A percentile compares a stretch with the other conserved stretches of the same genome.
Evolutionary conservation across 2,113 vertebrate species (phyloP).

Genomic region (Cacatua alba): DNA sequence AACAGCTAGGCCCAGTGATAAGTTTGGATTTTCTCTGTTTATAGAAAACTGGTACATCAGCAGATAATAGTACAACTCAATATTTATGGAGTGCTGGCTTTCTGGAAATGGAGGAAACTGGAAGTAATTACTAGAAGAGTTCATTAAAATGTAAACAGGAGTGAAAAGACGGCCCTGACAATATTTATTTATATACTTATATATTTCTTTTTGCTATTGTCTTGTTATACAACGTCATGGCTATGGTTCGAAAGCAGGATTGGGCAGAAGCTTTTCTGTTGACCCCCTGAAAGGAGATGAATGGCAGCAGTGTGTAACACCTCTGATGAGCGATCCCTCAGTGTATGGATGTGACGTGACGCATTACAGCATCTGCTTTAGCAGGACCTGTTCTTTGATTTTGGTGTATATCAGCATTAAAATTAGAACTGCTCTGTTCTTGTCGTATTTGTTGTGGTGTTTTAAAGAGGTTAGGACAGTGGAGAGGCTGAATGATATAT

Average conservation of each 20-base stretch:
- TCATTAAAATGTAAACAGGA: conserved; percentile 60
- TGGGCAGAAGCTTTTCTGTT: neutral
- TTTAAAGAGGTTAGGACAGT: neutral
- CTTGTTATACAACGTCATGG: neutral
- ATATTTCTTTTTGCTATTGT: neutral
- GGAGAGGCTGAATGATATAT: neutral
- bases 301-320: neutral
- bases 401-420: neutral
- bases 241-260: neutral
- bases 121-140: conserved; percentile 24
- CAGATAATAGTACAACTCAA: conserved; percentile 40
- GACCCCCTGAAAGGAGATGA: neutral
- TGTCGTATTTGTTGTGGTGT: neutral
- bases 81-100: conserved; percentile 69
- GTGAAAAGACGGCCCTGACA: neutral
- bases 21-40: conserved; percentile 66
- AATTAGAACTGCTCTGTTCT: neutral
- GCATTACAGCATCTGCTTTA: neutral
- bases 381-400: neutral
- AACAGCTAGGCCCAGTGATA: conserved; percentile 51
- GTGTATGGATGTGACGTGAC: neutral
- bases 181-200: neutral
- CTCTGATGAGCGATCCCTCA: neutral
- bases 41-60: conserved; percentile 58
- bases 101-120: conserved; percentile 35